A percentile compares a stretch with the other conserved stretches of the same genome.
Conservation (phyloP, 2,113 vertebrate genomes). For the Himantopus leucocephalus region DNA sequence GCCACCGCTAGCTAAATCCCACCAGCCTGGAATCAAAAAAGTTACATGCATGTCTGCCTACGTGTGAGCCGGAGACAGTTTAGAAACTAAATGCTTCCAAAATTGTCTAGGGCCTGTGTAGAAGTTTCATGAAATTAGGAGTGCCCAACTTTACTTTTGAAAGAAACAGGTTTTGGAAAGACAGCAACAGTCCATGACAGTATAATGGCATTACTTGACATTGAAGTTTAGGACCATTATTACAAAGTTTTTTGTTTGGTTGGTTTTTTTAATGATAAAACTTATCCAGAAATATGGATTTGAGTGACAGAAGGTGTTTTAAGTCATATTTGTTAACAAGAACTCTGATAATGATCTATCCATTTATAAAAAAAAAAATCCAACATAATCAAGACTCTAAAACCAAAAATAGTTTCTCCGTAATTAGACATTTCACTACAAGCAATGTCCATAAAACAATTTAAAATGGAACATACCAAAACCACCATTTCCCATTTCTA, state of each 20-base stretch:
- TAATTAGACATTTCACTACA: not conserved
- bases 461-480: not conserved
- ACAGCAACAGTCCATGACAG: not conserved
- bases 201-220: not conserved
- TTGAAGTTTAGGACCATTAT: not conserved
- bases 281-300: not conserved
- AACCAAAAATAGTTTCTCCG: not conserved
- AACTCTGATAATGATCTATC: not conserved
- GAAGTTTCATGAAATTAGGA: not conserved
- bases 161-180: not conserved
- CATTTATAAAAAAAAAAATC: not conserved
- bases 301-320: not conserved
- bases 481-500: not conserved
- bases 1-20: not conserved
- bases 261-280: not conserved
- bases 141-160: not conserved
- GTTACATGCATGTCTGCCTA: not conserved
- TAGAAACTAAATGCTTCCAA: not conserved
- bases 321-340: not conserved
- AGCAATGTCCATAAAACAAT: not conserved
- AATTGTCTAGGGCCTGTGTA: not conserved
- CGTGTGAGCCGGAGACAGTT: fast-evolving
- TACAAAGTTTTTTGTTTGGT: not conserved
- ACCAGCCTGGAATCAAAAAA: not conserved
- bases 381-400: not conserved